phyloP scores from a whole-genome alignment of 2,113 vertebrate species.

The Triplophysa dalaica region DNA sequence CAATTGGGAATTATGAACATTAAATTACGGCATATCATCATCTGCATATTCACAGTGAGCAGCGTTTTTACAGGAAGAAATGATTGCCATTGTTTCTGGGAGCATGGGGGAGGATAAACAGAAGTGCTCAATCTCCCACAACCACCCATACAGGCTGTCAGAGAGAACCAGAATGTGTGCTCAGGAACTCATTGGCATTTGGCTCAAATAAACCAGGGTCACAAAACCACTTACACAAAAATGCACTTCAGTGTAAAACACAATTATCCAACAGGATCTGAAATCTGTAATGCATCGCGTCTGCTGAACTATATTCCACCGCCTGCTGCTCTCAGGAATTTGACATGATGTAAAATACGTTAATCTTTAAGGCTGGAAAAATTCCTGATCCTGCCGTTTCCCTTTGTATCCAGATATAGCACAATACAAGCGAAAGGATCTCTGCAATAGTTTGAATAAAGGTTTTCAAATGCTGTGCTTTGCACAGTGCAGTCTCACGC shows the following conservation, averaged over 20 bases:
- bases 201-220: not conserved
- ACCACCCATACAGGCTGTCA: conserved; percentile 16
- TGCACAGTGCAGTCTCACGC: no score
- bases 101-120: not conserved
- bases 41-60: not conserved
- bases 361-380: not conserved
- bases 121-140: not conserved
- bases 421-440: not conserved
- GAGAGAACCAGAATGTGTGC: conserved; percentile 12
- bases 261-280: not conserved
- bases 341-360: not conserved
- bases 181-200: not conserved
- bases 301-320: not conserved
- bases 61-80: not conserved
- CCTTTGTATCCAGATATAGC: not conserved
- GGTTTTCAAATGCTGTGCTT: no score
- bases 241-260: not conserved
- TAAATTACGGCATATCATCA: not conserved
- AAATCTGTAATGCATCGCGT: conserved; percentile 9
- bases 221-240: conserved; percentile 11
- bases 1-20: conserved; percentile 33
- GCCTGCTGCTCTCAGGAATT: not conserved
- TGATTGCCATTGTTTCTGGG: not conserved
- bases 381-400: not conserved
- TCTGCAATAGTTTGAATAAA: no score